A percentile compares a stretch with the other conserved stretches of the same genome.
Evolutionary conservation across 2,113 vertebrate species (phyloP).

Genomic region (Pyxicephalus adspersus): DNA sequence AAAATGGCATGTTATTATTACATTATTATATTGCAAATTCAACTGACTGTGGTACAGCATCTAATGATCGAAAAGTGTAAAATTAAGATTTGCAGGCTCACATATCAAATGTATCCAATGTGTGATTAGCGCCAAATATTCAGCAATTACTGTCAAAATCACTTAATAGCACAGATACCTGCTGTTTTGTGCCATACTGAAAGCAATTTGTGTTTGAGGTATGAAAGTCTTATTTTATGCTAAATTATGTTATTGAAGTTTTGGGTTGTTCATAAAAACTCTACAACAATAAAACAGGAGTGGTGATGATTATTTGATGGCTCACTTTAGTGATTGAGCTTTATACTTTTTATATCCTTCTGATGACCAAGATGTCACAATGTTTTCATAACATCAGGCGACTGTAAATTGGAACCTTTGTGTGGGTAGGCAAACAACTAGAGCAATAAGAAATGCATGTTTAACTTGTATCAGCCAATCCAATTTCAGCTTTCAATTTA

Average conservation of each 20-base stretch:
- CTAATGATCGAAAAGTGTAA: slow-evolving; percentile 33
- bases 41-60: slow-evolving; percentile 9
- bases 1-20: slow-evolving; percentile 29
- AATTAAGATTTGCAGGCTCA: slow-evolving; percentile 32
- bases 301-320: too few species aligned
- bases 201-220: slow-evolving; percentile 11
- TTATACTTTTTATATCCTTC: too few species aligned
- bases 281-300: too few species aligned
- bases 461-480: too few species aligned
- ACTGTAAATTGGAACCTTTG: too few species aligned
- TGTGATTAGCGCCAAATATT: slow-evolving; percentile 22
- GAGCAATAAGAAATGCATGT: too few species aligned
- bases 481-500: too few species aligned
- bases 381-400: neutral
- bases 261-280: neutral
- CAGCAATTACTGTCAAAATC: slow-evolving; percentile 28
- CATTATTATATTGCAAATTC: slow-evolving; percentile 8
- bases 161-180: slow-evolving; percentile 33
- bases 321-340: too few species aligned
- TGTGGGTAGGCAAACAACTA: too few species aligned
- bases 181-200: slow-evolving; percentile 1
- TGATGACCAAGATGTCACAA: neutral
- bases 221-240: neutral
- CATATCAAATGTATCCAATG: slow-evolving; percentile 16
- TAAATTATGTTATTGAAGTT: neutral